phyloP scores from a whole-genome alignment of 2,888 invertebrate genomes.

The Erebia aethiops region DNA sequence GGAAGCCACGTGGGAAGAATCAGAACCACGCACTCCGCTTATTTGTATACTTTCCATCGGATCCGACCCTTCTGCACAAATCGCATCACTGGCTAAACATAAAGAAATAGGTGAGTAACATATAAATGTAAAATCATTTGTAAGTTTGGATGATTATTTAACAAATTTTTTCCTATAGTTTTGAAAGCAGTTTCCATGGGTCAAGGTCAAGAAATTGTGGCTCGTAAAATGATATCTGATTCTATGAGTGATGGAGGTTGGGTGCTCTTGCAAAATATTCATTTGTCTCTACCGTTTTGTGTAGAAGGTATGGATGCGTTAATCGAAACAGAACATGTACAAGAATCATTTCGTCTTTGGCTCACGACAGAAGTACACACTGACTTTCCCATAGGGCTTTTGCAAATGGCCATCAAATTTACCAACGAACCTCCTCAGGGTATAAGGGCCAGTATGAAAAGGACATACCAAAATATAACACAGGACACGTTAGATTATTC shows the following conservation, averaged over 20 bases:
- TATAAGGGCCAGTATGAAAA: conserved; percentile 93
- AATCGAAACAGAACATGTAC: conserved; percentile 91
- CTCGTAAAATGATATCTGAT: conserved; percentile 90
- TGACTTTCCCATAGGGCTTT: conserved; percentile 94
- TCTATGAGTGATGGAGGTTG: conserved; percentile 93
- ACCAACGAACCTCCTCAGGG: conserved; percentile 99
- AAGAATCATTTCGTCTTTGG: conserved; percentile 95
- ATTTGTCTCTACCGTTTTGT: conserved; percentile 96
- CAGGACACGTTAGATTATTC: conserved; percentile 97
- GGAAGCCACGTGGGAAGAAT: conserved; percentile 95
- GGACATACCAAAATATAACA: conserved; percentile 94
- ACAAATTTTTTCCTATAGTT: conserved; percentile 68
- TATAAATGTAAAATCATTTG: background rate
- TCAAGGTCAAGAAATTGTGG: conserved; percentile 96
- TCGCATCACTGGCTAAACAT: conserved; percentile 92
- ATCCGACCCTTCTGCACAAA: conserved; percentile 98
- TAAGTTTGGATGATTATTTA: background rate
- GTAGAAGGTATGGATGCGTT: conserved; percentile 95
- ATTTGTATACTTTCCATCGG: conserved; percentile 97
- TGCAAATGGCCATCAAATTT: conserved; percentile 97
- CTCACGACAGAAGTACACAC: conserved; percentile 97
- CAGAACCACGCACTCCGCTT: conserved; percentile 93
- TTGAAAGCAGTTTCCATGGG: conserved; percentile 97
- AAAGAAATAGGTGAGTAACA: conserved; percentile 88
- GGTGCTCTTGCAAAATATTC: conserved; percentile 97